Evolutionary conservation across 2,113 vertebrate species (phyloP).

Genomic region (Nothobranchius kuhntae): DNA sequence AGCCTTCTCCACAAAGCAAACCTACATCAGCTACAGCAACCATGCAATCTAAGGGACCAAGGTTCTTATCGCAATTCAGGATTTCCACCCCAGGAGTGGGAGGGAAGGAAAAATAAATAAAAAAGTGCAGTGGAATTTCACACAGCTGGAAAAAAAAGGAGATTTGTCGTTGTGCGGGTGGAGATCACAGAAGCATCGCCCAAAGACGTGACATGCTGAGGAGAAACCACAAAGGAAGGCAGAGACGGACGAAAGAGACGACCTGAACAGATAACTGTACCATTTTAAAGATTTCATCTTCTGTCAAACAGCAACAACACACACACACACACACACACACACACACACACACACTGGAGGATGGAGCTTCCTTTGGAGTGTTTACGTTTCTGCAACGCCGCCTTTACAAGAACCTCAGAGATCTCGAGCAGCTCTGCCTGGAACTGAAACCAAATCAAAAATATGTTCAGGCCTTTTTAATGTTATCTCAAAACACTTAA

Average conservation of each 20-base stretch:
- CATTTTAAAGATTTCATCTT: constrained; percentile 53
- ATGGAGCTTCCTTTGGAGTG: constrained; percentile 54
- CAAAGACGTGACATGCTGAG: constrained; percentile 31
- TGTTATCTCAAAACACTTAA: constrained; percentile 53
- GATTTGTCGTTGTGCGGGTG: constrained; percentile 26
- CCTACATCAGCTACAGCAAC: constrained; percentile 99
- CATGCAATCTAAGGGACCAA: constrained; percentile 88
- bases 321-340: constrained; percentile 13
- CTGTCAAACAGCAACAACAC: constrained; percentile 48
- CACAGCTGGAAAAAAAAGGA: constrained; percentile 12
- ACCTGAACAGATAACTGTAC: constrained; percentile 46
- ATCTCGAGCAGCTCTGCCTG: constrained; percentile 31
- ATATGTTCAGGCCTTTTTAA: constrained; percentile 56
- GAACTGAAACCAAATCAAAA: constrained; percentile 38
- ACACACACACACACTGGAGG: constrained; percentile 15
- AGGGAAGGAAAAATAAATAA: constrained; percentile 6
- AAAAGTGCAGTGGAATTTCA: constrained; percentile 46
- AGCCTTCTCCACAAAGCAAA: constrained; percentile 95
- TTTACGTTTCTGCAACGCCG: constrained; percentile 61
- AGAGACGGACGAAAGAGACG: constrained; percentile 33
- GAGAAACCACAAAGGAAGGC: constrained; percentile 28
- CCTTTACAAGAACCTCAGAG: constrained; percentile 46
- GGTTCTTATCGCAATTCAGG: constrained; percentile 42
- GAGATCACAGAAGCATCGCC: constrained; percentile 39
- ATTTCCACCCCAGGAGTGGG: constrained; percentile 32